Base-by-base conservation (phyloP, 2,888 invertebrate species). In the Andrena hattorfiana region DNA sequence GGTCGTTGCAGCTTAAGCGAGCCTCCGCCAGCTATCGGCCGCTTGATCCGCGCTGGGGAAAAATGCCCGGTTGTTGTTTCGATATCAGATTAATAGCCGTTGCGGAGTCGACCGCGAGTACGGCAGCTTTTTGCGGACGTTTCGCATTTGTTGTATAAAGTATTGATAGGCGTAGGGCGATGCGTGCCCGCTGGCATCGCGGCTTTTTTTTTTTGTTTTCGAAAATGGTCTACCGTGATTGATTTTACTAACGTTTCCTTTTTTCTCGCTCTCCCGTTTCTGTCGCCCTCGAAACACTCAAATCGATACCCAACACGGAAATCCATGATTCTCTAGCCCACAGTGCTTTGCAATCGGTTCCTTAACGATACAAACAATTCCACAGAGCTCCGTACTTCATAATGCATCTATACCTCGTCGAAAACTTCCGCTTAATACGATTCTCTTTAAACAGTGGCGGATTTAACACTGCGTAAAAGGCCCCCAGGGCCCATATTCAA, bases 121-220 rank as follows among this genome's bases (percentile, higher is more conserved):
- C 89, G 89, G 89, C 83, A 88, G 86, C 90, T 90, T 91, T 91
- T 92, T 91, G 91, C 89, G 91, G 90, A 87, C 87, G 88, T 90
- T 91, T 91, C 90, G 90, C 90, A 91, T 92, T 91, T 91, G 89
- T 88, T 86, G 88, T 86, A 91, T 91, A 90, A 90, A 91, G 89
- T 91, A 91, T 91, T 91, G 90, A 91, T 91, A 89, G 85, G 78
- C 78, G 85, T 83, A 87, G 88, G 85, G 85, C 77, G 77, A 77
- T 76, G 85, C 83, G 81, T 79, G 59, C 70, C 83, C 84, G 76
- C 32, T 56, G 77, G 76, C 69, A 67, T 83, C 70, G 67, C 78
- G 62, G 67, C 30, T 49, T 77, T 83, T 81, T 83, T 81, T 77
- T 68, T 63, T 68, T 72, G 60, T 69, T 86, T 83, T 84, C 79